phyloP scores from a whole-genome alignment of 2,797 vertebrate genomes.

The Clarias platycephalus region DNA sequence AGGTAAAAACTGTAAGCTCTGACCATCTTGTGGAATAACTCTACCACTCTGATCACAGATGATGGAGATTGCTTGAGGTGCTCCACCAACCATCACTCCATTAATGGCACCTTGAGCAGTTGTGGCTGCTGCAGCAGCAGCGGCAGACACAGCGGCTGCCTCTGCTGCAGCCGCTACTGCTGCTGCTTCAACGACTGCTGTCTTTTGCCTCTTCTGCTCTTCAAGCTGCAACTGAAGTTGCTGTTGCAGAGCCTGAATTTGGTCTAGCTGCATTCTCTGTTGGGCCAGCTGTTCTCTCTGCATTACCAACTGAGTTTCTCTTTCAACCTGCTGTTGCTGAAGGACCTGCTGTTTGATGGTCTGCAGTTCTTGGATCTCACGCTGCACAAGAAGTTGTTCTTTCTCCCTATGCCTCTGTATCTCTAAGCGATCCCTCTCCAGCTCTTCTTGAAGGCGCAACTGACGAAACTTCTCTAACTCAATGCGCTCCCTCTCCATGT shows the following conservation, averaged over 20 bases:
- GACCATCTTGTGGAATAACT: conserved; percentile 84
- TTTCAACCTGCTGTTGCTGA: conserved; percentile 95
- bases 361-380: conserved; percentile 95
- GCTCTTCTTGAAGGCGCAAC: conserved; percentile 90
- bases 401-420: conserved; percentile 94
- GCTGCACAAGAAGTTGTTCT: conserved; percentile 94
- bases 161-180: conserved; percentile 81
- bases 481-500: conserved; percentile 91
- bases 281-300: conserved; percentile 97
- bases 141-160: conserved; percentile 80
- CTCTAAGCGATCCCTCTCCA: conserved; percentile 93
- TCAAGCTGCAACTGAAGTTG: conserved; percentile 97
- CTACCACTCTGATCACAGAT: conserved; percentile 83
- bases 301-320: conserved; percentile 92
- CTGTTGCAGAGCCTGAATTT: conserved; percentile 98
- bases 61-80: conserved; percentile 77
- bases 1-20: conserved; percentile 87
- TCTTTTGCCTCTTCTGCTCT: conserved; percentile 95
- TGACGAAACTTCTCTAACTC: conserved; percentile 95
- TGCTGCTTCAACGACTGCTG: conserved; percentile 80
- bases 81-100: conserved; percentile 80
- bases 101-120: conserved; percentile 84
- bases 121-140: conserved; percentile 84
- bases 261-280: conserved; percentile 94
- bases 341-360: conserved; percentile 98